Percentiles rank a stretch among this genome's conserved stretches.
These are phyloP conservation scores for Ophion obscuratus DNA, from an alignment of 2,888 invertebrate genomes.

Conservation along the genomic window DNA sequence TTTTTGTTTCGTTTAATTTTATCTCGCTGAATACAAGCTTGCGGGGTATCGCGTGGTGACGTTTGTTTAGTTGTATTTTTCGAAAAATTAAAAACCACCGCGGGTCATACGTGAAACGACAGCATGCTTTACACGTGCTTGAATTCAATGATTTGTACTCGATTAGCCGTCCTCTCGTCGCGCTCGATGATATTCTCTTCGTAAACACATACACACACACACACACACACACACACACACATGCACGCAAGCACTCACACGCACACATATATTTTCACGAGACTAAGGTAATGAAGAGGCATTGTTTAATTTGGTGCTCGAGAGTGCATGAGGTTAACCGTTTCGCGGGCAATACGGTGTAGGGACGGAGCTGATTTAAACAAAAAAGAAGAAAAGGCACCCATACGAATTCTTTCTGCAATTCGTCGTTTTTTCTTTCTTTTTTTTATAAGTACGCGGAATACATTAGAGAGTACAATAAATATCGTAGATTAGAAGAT, in stretches of 20 bases:
- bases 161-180: conserved; percentile 62
- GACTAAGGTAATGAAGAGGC: conserved; percentile 37
- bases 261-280: conserved; percentile 1
- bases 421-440: conserved; percentile 34
- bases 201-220: not conserved
- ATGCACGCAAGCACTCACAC: not conserved
- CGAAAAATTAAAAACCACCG: conserved; percentile 28
- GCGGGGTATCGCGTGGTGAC: conserved; percentile 23
- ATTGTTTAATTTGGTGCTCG: conserved; percentile 59
- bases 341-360: not conserved
- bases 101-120: conserved; percentile 60
- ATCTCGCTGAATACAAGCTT: conserved; percentile 34
- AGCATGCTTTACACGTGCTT: conserved; percentile 65
- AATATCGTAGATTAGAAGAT: conserved; percentile 60
- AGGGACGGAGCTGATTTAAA: conserved; percentile 50
- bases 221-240: not conserved
- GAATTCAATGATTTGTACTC: conserved; percentile 66
- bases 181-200: conserved; percentile 40
- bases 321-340: conserved; percentile 48
- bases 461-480: conserved; percentile 59
- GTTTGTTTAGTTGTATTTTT: conserved; percentile 17
- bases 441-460: conserved; percentile 56
- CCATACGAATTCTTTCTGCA: conserved; percentile 55
- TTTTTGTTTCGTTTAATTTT: not conserved
- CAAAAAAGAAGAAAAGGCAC: conserved; percentile 27